phyloP scores from a whole-genome alignment of 2,113 vertebrate species.

The Misgurnus mizolepis region DNA sequence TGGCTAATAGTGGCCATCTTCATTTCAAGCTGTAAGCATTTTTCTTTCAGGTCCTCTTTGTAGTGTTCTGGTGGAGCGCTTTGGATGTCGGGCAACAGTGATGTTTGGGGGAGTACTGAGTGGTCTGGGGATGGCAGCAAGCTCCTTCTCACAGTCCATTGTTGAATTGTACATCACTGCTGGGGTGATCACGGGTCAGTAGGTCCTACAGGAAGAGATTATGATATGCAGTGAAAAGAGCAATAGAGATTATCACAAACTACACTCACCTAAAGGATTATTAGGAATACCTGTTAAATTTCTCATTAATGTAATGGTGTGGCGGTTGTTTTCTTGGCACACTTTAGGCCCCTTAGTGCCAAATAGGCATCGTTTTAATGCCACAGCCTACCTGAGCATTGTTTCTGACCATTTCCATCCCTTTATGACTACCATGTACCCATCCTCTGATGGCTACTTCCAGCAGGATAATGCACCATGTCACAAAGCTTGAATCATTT shows the following conservation, averaged over 20 bases:
- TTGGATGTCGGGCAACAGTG: conserved; percentile 83
- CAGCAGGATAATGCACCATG: no score
- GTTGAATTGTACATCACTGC: conserved; percentile 83
- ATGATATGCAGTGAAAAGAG: background rate
- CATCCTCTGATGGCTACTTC: no score
- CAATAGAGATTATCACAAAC: background rate
- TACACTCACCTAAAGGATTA: no score
- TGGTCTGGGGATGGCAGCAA: conserved; percentile 84
- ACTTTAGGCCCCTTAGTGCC: no score
- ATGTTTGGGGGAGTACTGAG: conserved; percentile 90
- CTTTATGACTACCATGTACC: no score
- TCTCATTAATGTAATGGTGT: no score
- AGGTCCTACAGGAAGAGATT: background rate
- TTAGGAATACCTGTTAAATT: no score
- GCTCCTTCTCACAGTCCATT: conserved; percentile 84
- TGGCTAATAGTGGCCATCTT: background rate
- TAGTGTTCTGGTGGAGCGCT: conserved; percentile 82
- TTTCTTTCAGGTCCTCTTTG: conserved; percentile 86
- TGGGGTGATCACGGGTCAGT: conserved; percentile 87
- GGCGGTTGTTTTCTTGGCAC: no score
- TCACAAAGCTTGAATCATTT: no score
- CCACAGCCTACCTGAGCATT: no score
- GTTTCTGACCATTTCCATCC: no score
- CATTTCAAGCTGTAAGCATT: conserved; percentile 42
- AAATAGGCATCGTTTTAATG: no score